phyloP scores from a whole-genome alignment of 2,888 invertebrate genomes.

The Phytoseiulus persimilis region DNA sequence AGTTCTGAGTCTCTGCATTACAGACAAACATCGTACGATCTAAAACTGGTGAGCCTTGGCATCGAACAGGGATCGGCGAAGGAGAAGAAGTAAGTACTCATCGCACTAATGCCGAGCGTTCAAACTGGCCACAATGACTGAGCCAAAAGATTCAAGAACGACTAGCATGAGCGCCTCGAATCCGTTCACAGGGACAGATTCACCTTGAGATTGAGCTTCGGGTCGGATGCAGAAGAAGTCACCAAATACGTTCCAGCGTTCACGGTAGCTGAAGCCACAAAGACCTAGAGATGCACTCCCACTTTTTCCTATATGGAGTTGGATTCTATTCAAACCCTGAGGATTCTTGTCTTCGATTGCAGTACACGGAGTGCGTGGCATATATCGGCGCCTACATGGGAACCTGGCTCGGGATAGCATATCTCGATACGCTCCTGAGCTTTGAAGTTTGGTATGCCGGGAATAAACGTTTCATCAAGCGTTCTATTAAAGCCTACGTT shows the following conservation, averaged over 20 bases:
- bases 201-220: slow-evolving; percentile 21
- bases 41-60: not conserved
- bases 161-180: too few species aligned
- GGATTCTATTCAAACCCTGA: too few species aligned
- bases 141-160: too few species aligned
- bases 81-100: slow-evolving; percentile 16
- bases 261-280: not conserved
- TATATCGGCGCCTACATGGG: slow-evolving; percentile 22
- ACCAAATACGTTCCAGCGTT: slow-evolving; percentile 33
- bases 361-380: slow-evolving; percentile 12
- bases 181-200: not conserved
- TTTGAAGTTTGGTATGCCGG: not conserved
- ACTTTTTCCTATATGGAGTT: not conserved
- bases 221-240: slow-evolving; percentile 20
- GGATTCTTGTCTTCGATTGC: too few species aligned
- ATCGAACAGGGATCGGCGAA: not conserved
- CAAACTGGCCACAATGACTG: not conserved
- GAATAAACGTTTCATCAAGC: not conserved
- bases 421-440: not conserved
- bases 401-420: slow-evolving; percentile 8
- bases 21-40: slow-evolving; percentile 27
- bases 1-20: not conserved
- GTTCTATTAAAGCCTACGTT: not conserved
- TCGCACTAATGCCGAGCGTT: too few species aligned
- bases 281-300: too few species aligned